Evolutionary conservation across 2,888 invertebrate species (phyloP).

Genomic region (Leucania comma): DNA sequence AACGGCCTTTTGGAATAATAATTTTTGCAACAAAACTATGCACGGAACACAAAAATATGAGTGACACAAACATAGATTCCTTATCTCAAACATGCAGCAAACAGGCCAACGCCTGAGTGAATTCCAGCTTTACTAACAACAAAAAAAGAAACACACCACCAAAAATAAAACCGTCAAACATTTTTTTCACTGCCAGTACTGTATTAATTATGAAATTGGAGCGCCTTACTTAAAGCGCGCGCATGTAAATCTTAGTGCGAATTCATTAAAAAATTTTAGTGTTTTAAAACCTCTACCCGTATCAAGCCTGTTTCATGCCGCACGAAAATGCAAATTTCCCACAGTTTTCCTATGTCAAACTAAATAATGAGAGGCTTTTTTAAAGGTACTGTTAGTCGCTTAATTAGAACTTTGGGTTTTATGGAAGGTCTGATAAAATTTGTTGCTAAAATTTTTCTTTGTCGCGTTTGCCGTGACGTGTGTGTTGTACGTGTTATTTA

Average conservation of each 20-base stretch:
- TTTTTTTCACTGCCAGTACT: constrained; percentile 54
- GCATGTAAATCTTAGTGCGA: constrained; percentile 81
- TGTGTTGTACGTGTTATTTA: constrained; percentile 12
- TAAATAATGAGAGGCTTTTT: constrained; percentile 77
- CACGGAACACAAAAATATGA: constrained; percentile 8
- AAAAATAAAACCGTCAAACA: constrained; percentile 47
- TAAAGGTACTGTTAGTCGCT: constrained; percentile 56
- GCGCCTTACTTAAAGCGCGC: constrained; percentile 64
- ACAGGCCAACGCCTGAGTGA: not conserved
- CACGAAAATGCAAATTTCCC: constrained; percentile 87
- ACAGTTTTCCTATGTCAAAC: constrained; percentile 81
- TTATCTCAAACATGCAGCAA: constrained; percentile 5
- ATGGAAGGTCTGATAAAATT: constrained; percentile 52
- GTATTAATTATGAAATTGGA: constrained; percentile 74
- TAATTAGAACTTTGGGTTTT: constrained; percentile 65
- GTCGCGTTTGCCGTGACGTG: constrained; percentile 34
- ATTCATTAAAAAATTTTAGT: constrained; percentile 85
- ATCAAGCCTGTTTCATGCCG: constrained; percentile 83
- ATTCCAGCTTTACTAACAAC: constrained; percentile 8
- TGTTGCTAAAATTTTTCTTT: constrained; percentile 46
- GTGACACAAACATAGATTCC: constrained; percentile 21
- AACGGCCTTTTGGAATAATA: not conserved
- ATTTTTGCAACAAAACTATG: not conserved
- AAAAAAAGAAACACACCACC: not conserved
- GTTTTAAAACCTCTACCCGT: constrained; percentile 76